Evolutionary conservation across 2,797 vertebrate species (phyloP), one percentile per base, ranked within the genome.

Genomic region (Sebastes matsubarae): DNA sequence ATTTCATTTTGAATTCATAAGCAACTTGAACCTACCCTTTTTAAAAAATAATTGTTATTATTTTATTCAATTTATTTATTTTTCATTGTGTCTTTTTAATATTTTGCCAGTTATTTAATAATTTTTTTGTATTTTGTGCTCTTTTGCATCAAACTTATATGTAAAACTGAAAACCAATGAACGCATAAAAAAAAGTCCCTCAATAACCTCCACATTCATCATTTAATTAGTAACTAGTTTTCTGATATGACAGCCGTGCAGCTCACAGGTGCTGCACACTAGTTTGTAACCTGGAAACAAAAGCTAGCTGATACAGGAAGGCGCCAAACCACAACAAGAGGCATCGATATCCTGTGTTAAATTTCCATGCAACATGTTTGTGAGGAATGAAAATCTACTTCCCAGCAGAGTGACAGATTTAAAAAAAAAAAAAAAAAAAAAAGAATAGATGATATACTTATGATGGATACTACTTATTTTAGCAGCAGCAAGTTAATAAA

Each of bases 331-430:
- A 84, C 89, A 90, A 85, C 50, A 80, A 85, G 32, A 87, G 52
- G 4, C 36, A 27, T 3, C 24, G 25, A 88, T 83, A 86, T 89
- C 83, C 90, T 90, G 88, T 86, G 83, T 80, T 61, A 77, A 74
- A 72, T 90, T 89, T 91, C 88, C 84, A 88, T 58, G 13, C 29
- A 77, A 36, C 66, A 14, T 64, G 70, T 61, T n/a, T 32, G 20
- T 0, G 6, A 76, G 71, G 65, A 78, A 66, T 55, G 36, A 8
- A 18, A 32, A 12, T 52, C 34, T 29, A 27, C 36, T 68, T 58
- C 4, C 34, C 42, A 59, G 1, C 0, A 60, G 14, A 68, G 9
- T 11, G 4, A 57, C 9, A n/a, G 27, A 29, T 54, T 13, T 1
- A 30, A 30, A 34, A 36, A 16, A 50, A 30, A 14, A 0, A 30